A percentile compares a stretch with the other conserved stretches of the same genome.
Conservation (phyloP, 2,113 vertebrate species). For the Scortum barcoo region DNA sequence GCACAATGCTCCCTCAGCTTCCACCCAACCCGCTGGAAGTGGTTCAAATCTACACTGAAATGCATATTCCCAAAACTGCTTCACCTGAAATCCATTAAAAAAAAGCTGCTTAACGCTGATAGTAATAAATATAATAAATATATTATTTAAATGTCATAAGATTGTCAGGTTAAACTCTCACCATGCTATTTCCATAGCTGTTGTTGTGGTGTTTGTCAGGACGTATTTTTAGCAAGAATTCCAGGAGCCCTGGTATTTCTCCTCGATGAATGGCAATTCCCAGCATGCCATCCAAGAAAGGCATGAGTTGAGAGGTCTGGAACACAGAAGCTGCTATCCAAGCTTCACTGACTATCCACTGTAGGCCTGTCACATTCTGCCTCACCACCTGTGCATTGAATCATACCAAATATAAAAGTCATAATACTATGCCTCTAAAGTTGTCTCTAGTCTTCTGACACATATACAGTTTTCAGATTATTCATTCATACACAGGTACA, state of each 20-base stretch:
- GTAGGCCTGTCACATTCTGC: constrained; percentile 76
- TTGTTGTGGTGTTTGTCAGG: constrained; percentile 40
- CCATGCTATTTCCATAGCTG: constrained; percentile 34
- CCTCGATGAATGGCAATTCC: constrained; percentile 77
- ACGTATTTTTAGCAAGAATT: constrained; percentile 46
- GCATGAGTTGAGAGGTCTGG: constrained; percentile 50
- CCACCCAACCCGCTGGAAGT: too few relatives aligned
- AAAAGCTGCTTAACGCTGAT: too few relatives aligned
- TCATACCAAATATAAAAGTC: neutral
- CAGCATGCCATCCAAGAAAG: constrained; percentile 59
- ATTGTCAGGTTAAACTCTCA: neutral
- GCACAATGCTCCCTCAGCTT: too few relatives aligned
- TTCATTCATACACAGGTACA: neutral
- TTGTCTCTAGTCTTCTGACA: neutral
- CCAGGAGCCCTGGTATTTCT: constrained; percentile 59
- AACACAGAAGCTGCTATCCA: constrained; percentile 53
- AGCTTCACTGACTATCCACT: constrained; percentile 79
- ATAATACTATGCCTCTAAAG: neutral
- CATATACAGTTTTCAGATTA: neutral
- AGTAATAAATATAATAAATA: neutral
- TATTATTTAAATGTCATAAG: neutral
- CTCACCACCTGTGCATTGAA: constrained; percentile 52
- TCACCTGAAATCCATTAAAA: constrained; percentile 40
- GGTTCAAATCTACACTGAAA: constrained; percentile 73
- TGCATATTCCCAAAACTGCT: constrained; percentile 76